Base-by-base conservation (phyloP, 2,113 vertebrate genomes). In the Urocynchramus pylzowi region DNA sequence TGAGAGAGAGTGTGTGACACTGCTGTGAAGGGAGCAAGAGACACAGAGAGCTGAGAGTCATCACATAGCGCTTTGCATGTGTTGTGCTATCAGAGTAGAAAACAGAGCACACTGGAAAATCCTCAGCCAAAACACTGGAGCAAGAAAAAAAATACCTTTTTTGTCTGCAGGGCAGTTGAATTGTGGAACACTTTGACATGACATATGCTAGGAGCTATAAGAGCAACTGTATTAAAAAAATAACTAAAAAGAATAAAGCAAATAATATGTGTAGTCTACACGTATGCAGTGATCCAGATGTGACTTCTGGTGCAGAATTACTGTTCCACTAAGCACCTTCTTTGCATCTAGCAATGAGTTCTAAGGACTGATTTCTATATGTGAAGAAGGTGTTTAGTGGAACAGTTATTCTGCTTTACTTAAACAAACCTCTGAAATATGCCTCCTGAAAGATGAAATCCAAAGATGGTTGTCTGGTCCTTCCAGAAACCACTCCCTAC, bases 231-330 rank as follows among this genome's bases (percentile, higher is more conserved):
- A 10, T 30, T 64, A 12, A 61, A 74, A 74, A 50, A 42, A 10
- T 9, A 79, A 24, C 28, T 23, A 3, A 56, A 83, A 80, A 77
- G 10, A 1, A 28, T 52, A 52, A n/a, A 57, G 37, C 8, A 83
- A 82, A 60, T 12, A 20, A 13, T 64, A 39, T 0, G 0, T n/a
- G 14, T 27, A 26, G n/a, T 3, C 15, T 63, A 10, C 2, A 14
- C 39, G 24, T 60, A 41, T 11, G 11, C 13, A 63, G 14, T 30
- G 11, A 41, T 78, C 16, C 37, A 71, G 39, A 47, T 31, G 42
- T 49, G 49, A 56, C 15, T 90, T 75, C 21, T 49, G 13, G 21
- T 39, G 84, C 31, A 52, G 57, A 27, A 80, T 37, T 45, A 26
- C 26, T 52, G 16, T 31, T 52, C 37, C 4, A 6, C 31, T 60